phyloP scores from a whole-genome alignment of 2,797 vertebrate genomes.

The Triplophysa bombifrons region DNA sequence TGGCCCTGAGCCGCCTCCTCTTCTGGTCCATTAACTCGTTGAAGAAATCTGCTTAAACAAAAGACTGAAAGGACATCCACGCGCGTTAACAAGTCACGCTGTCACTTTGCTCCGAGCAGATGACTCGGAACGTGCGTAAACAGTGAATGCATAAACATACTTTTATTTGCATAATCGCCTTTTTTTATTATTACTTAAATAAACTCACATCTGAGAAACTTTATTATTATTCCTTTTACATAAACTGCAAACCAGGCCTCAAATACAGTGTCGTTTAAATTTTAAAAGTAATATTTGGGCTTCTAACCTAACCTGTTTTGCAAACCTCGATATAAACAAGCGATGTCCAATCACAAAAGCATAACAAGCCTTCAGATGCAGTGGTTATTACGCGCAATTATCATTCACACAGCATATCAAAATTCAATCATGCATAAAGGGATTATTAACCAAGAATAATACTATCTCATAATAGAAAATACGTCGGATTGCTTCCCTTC shows the following conservation, averaged over 20 bases:
- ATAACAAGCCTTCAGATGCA: slow-evolving; percentile 57
- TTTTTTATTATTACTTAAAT: too few relatives aligned
- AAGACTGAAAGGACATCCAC: slow-evolving; percentile 70
- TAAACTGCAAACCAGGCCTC: too few relatives aligned
- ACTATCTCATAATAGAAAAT: slow-evolving; percentile 61
- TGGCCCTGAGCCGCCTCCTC: slow-evolving; percentile 63
- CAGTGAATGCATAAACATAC: too few relatives aligned
- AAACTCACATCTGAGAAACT: too few relatives aligned
- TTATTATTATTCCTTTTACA: too few relatives aligned
- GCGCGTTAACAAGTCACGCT: slow-evolving; percentile 66
- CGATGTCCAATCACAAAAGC: slow-evolving; percentile 49
- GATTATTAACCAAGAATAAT: slow-evolving; percentile 62
- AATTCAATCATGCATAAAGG: slow-evolving; percentile 65
- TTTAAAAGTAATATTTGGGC: background rate
- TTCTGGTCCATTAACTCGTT: slow-evolving; percentile 86
- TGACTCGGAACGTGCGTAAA: slow-evolving; percentile 46
- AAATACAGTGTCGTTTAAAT: background rate
- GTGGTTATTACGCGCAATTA: slow-evolving; percentile 62
- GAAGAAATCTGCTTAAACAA: slow-evolving; percentile 75
- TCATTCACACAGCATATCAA: slow-evolving; percentile 61
- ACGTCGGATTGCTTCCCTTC: slow-evolving; percentile 55
- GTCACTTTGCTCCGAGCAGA: slow-evolving; percentile 62
- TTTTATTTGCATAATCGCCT: too few relatives aligned
- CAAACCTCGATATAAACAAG: slow-evolving; percentile 47
- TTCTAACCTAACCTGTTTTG: slow-evolving; percentile 24